A percentile compares a stretch with the other conserved stretches of the same genome.
These are phyloP conservation scores for Volucella bombylans DNA, from an alignment of 2,888 invertebrate species.

Conservation along the genomic window DNA sequence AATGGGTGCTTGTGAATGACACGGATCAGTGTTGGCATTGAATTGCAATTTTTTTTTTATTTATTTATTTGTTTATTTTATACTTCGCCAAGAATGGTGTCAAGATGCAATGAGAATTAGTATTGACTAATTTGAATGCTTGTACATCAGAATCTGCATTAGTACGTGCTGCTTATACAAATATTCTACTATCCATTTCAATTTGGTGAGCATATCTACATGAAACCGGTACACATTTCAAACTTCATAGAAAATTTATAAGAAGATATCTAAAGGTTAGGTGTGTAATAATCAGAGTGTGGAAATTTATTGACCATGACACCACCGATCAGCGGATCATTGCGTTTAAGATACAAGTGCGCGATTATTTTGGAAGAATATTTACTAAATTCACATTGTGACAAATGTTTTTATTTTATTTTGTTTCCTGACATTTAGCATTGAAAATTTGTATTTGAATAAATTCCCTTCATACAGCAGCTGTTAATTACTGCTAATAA, in stretches of 20 bases:
- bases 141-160: background rate
- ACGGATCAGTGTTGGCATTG: slow-evolving; percentile 34
- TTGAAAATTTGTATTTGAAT: too few species aligned
- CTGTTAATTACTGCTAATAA: too few species aligned
- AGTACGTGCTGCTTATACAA: too few species aligned
- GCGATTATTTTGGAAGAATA: too few species aligned
- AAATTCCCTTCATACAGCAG: too few species aligned
- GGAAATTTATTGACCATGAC: background rate
- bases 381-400: too few species aligned
- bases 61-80: background rate
- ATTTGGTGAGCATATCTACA: too few species aligned
- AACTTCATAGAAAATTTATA: background rate
- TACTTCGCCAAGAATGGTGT: slow-evolving; percentile 15
- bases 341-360: too few species aligned
- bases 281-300: background rate
- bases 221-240: background rate
- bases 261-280: background rate
- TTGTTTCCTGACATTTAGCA: too few species aligned
- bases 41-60: background rate
- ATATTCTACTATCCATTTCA: too few species aligned
- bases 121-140: background rate
- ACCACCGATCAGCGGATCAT: background rate
- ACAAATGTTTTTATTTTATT: too few species aligned
- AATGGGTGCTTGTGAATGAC: background rate
- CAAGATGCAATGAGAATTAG: slow-evolving; percentile 22